Percentiles rank a stretch among this genome's conserved stretches.
These are phyloP conservation scores for Dallia pectoralis DNA, from an alignment of 2,797 vertebrate genomes.

Conservation along the genomic window DNA sequence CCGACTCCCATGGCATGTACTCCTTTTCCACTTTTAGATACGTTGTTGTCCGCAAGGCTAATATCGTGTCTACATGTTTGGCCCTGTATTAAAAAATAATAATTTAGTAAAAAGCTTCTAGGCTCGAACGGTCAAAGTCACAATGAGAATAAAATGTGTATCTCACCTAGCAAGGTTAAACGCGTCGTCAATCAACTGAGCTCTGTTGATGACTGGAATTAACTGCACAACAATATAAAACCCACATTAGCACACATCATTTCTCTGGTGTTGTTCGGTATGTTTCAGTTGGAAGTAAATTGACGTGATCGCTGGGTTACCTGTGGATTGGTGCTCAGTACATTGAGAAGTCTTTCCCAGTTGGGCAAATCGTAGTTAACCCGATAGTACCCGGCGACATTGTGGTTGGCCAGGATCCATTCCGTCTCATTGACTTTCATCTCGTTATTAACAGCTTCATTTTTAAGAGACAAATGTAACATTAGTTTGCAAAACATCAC, in stretches of 20 bases:
- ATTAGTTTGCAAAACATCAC: not conserved
- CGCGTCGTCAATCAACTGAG: conserved; percentile 87
- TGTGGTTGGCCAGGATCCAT: conserved; percentile 84
- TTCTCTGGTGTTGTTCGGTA: not conserved
- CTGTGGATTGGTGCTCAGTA: conserved; percentile 8
- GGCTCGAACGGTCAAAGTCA: not conserved
- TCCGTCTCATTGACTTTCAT: not conserved
- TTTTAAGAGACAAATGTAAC: not conserved
- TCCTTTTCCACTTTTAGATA: conserved; percentile 73
- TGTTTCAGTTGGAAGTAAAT: not conserved
- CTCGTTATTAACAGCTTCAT: fast-evolving
- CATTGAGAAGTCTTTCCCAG: conserved; percentile 74
- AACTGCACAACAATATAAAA: conserved; percentile 58
- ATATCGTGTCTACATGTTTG: not conserved
- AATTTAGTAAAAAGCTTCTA: not conserved
- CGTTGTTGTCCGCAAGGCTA: conserved; percentile 69
- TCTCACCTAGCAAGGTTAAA: conserved; percentile 92
- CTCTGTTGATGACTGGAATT: conserved; percentile 86
- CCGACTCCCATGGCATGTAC: conserved; percentile 88
- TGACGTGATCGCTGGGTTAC: conserved; percentile 60
- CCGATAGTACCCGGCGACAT: conserved; percentile 85
- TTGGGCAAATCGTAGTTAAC: conserved; percentile 88
- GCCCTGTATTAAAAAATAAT: not conserved
- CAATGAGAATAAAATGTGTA: not conserved
- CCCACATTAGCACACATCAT: not conserved